These are phyloP conservation scores for Phenganax marumi DNA, from an alignment of 92 coral and sea anemone species.

Conservation along the genomic window DNA sequence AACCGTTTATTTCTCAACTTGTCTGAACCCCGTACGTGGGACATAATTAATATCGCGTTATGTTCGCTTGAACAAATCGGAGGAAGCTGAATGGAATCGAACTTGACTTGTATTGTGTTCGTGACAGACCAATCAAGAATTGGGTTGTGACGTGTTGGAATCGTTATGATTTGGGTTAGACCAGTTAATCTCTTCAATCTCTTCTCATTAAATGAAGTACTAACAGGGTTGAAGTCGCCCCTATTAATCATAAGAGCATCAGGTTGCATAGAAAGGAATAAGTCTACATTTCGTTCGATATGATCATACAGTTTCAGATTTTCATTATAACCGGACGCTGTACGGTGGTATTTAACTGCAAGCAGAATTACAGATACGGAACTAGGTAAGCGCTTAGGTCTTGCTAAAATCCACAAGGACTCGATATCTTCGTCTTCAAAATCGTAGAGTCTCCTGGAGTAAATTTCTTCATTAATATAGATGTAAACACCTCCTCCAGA, in stretches of 20 bases:
- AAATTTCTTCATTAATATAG: not conserved
- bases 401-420: not conserved
- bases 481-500: not conserved
- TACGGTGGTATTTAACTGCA: not conserved
- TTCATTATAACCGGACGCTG: not conserved
- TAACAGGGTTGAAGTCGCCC: not conserved
- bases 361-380: not conserved
- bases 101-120: no score
- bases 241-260: not conserved
- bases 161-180: not conserved
- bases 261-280: not conserved
- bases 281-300: not conserved
- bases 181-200: not conserved
- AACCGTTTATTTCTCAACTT: no score
- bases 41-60: no score
- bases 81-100: no score
- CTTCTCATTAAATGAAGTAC: not conserved
- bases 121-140: no score
- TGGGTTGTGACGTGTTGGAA: not conserved
- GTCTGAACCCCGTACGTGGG: no score
- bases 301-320: not conserved
- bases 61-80: no score
- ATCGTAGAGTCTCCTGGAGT: not conserved
- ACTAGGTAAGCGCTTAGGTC: not conserved
- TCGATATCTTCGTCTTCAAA: not conserved